Conservation (phyloP, 2,797 vertebrate genomes). For the Rhinella marina region DNA sequence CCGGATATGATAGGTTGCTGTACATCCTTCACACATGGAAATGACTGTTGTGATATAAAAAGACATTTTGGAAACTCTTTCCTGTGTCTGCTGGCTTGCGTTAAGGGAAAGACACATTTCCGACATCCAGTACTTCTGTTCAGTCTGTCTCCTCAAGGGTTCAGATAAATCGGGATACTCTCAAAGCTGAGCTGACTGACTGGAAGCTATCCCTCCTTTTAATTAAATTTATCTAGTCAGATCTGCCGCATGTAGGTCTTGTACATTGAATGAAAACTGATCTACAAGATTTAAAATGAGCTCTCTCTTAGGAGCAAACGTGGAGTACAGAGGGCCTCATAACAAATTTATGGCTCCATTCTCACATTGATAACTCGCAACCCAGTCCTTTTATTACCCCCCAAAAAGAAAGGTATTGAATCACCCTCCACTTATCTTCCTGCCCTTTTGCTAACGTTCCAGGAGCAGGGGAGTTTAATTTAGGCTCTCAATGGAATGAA, state of each 20-base stretch:
- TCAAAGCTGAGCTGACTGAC: neutral
- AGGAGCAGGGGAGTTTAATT: no score
- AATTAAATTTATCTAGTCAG: neutral
- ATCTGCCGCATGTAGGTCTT: neutral
- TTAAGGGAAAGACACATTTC: constrained; percentile 13
- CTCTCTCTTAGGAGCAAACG: no score
- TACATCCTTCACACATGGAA: constrained; percentile 50
- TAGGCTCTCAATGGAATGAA: no score
- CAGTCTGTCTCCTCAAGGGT: neutral
- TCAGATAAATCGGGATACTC: neutral
- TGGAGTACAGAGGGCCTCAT: no score
- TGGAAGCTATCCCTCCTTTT: neutral
- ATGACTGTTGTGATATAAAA: constrained; percentile 46
- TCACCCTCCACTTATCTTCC: no score
- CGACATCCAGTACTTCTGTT: constrained; percentile 10
- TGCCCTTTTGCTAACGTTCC: no score
- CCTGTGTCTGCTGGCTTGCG: constrained; percentile 48
- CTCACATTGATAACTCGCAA: no score
- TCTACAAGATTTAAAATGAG: neutral
- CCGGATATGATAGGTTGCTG: constrained; percentile 40
- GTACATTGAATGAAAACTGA: neutral
- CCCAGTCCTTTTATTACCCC: no score
- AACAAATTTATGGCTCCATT: no score
- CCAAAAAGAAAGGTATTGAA: no score
- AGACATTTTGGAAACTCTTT: constrained; percentile 51